These are phyloP conservation scores for Ctenoplectra terminalis DNA, from an alignment of 1,140 invertebrate genomes.

Conservation along the genomic window DNA sequence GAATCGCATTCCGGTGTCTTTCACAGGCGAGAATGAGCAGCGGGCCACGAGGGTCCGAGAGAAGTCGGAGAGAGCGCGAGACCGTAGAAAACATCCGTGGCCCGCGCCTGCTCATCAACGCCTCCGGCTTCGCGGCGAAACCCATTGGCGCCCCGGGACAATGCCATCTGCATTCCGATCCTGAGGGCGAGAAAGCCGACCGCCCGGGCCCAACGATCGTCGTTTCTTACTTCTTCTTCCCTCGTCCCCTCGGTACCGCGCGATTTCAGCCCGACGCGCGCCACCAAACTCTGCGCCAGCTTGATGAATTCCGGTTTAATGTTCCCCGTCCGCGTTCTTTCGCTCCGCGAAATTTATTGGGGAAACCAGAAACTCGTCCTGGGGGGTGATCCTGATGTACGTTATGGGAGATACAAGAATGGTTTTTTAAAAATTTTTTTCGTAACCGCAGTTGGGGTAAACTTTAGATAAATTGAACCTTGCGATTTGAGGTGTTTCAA, in stretches of 20 bases:
- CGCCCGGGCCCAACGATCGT: slow-evolving; percentile 6
- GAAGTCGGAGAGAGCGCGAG: slow-evolving; percentile 34
- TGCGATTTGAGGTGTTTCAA: too few relatives aligned
- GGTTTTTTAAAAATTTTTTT: neutral
- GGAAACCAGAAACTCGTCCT: slow-evolving; percentile 8
- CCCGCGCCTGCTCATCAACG: slow-evolving; percentile 80
- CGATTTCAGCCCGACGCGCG: slow-evolving; percentile 14
- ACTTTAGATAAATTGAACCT: too few relatives aligned
- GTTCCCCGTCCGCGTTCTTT: slow-evolving; percentile 21
- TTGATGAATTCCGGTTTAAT: slow-evolving; percentile 43
- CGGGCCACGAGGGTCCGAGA: slow-evolving; percentile 28
- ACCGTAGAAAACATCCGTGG: slow-evolving; percentile 77
- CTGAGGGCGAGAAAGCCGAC: slow-evolving; percentile 65
- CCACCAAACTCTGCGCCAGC: slow-evolving; percentile 2
- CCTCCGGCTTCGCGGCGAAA: slow-evolving; percentile 69
- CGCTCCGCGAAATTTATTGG: slow-evolving; percentile 17
- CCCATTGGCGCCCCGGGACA: slow-evolving; percentile 72
- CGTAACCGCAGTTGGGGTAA: neutral
- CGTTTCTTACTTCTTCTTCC: slow-evolving; percentile 46
- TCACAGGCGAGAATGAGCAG: slow-evolving; percentile 72
- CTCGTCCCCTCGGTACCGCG: slow-evolving; percentile 28
- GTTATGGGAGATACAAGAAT: neutral
- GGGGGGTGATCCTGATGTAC: neutral
- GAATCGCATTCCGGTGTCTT: slow-evolving; percentile 76
- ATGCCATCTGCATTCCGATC: slow-evolving; percentile 76